Base-by-base conservation (phyloP, 2,797 vertebrate species). In the Clamator glandarius region DNA sequence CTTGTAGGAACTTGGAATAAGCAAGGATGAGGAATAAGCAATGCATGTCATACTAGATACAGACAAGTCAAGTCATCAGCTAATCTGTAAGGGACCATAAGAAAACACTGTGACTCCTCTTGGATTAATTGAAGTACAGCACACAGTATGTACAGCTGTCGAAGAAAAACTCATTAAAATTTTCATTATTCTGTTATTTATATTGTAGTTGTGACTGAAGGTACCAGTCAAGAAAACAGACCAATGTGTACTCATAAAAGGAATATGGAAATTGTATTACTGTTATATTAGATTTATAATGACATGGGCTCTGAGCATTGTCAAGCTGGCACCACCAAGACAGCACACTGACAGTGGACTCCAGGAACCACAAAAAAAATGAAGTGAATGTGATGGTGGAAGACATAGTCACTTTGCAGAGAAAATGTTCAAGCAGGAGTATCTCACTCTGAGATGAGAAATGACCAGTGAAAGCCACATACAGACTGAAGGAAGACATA, bases 231-330 rank as follows among this genome's bases (percentile, higher is more conserved):
- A 74, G 81, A 92, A 33, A 42, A 75, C 8, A 89, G 72, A 78
- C 24, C 35, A 41, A 29, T 48, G 11, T 68, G 36, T 87, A 64
- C 61, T 86, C 57, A 77, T 81, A 89, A 93, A 91, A 83, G 36
- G 9, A 89, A 6, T 20, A 48, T 20, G 62, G 31, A 90, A 89
- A 92, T 91, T 48, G 9, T 70, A 58, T 79, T 96, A 67, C n/a
- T 83, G 14, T 90, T 83, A 94, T 90, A 94, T 90, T 83, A 54
- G 51, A 87, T 94, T 94, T 89, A 58, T 75, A 89, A 89, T 50
- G 87, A 93, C 73, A 33, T 1, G 28, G 36, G 66, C 24, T 93
- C 72, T 62, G 25, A 83, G 39, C 25, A 48, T 55, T 66, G 84
- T 64, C 92, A 90, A 72, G 20, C 70, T 91, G 94, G 82, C 87